Conservation (phyloP, 2,888 invertebrate genomes). For the Eilema caniola region DNA sequence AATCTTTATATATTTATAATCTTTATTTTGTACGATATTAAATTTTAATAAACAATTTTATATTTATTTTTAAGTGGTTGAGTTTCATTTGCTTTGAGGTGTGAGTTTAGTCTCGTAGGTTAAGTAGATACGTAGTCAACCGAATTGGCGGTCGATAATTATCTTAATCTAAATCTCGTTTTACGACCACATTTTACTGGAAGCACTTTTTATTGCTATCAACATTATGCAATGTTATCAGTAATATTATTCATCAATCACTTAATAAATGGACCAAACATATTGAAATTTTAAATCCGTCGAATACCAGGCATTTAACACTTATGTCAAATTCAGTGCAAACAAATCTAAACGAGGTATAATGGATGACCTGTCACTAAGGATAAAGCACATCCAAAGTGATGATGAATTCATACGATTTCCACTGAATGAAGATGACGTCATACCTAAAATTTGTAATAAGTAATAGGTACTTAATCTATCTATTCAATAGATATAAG, state of each 20-base stretch:
- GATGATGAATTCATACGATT: background rate
- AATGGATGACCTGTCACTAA: background rate
- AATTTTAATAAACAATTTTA: constrained; percentile 69
- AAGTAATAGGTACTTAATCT: background rate
- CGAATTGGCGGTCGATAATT: constrained; percentile 4
- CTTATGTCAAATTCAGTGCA: background rate
- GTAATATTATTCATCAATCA: background rate
- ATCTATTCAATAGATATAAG: background rate
- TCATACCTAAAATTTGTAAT: background rate
- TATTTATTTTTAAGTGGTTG: constrained; percentile 58
- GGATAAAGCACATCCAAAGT: background rate
- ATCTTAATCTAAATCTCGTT: background rate
- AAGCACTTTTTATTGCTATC: background rate
- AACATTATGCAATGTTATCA: background rate
- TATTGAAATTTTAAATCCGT: no score
- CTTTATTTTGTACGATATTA: constrained; percentile 55
- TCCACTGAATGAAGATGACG: background rate
- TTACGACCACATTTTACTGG: background rate
- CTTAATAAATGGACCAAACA: background rate
- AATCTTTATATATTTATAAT: constrained; percentile 71
- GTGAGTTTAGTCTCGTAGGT: constrained; percentile 47
- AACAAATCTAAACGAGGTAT: background rate
- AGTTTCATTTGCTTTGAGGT: constrained; percentile 57
- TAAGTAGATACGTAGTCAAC: constrained; percentile 25
- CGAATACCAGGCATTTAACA: background rate